A percentile compares a stretch with the other conserved stretches of the same genome.
Conservation (phyloP, 2,113 vertebrate species). For the Megalops atlanticus region DNA sequence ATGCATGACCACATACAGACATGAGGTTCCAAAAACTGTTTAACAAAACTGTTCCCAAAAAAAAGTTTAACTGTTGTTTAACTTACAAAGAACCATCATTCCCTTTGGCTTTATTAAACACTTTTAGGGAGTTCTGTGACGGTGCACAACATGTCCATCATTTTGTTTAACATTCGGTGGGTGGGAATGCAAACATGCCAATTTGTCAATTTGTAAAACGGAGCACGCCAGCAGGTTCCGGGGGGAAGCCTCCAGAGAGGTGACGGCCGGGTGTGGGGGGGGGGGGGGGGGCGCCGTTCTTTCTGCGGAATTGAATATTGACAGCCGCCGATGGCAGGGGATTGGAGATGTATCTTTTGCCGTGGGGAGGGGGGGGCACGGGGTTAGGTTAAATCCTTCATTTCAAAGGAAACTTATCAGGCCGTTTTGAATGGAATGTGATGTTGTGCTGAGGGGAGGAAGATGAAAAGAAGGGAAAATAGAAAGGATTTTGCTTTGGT, state of each 20-base stretch:
- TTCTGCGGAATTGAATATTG: slow-evolving; percentile 54
- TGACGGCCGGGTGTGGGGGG: not conserved
- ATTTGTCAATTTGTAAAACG: not conserved
- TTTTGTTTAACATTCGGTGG: no score
- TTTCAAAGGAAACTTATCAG: slow-evolving; percentile 9
- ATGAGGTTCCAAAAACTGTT: no score
- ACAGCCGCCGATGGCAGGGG: slow-evolving; percentile 41
- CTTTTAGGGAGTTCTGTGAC: no score
- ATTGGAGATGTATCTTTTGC: slow-evolving; percentile 17
- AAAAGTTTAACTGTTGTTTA: no score
- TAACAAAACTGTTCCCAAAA: no score
- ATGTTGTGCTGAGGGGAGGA: not conserved
- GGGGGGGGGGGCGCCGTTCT: slow-evolving; percentile 14
- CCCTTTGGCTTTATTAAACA: no score
- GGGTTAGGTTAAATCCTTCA: slow-evolving; percentile 30
- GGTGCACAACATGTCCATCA: no score
- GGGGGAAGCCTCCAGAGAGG: not conserved
- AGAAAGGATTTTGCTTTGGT: no score
- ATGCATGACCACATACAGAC: no score
- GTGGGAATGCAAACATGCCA: no score
- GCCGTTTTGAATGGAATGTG: slow-evolving; percentile 13
- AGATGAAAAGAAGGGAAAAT: no score
- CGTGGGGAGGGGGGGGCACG: slow-evolving; percentile 5
- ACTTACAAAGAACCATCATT: no score
- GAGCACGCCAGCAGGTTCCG: not conserved